phyloP scores from a whole-genome alignment of 2,113 vertebrate genomes.

The Ceuthmochares aereus region DNA sequence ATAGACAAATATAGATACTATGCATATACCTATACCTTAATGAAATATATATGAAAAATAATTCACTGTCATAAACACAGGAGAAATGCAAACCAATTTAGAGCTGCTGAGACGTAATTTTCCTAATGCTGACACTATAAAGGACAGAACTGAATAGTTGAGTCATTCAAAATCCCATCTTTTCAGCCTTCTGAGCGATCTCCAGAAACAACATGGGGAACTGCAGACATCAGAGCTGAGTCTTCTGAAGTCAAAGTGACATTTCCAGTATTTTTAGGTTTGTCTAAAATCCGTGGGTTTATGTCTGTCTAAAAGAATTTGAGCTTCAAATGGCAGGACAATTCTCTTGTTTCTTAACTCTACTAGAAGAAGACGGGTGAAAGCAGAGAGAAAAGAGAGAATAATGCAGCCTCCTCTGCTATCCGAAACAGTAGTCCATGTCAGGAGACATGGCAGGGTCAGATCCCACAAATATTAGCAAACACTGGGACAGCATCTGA shows the following conservation, averaged over 20 bases:
- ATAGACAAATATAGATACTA: neutral
- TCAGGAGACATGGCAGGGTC: fast-evolving
- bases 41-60: neutral
- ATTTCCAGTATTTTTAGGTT: neutral
- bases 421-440: neutral
- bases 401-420: neutral
- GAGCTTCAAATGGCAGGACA: neutral
- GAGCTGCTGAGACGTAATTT: neutral
- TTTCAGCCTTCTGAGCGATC: neutral
- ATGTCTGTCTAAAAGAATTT: neutral
- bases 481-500: neutral
- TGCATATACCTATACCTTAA: neutral
- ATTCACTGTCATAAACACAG: neutral
- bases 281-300: neutral
- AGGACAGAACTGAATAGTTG: neutral
- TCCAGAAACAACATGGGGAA: neutral
- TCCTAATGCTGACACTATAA: neutral
- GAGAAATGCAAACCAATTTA: neutral
- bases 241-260: neutral
- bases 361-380: neutral
- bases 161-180: neutral
- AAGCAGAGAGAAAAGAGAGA: neutral
- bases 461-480: neutral
- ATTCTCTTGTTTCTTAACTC: neutral
- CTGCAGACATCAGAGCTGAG: neutral